Base-by-base conservation (phyloP, 2,113 vertebrate genomes). In the Hippocampus guttulatus region DNA sequence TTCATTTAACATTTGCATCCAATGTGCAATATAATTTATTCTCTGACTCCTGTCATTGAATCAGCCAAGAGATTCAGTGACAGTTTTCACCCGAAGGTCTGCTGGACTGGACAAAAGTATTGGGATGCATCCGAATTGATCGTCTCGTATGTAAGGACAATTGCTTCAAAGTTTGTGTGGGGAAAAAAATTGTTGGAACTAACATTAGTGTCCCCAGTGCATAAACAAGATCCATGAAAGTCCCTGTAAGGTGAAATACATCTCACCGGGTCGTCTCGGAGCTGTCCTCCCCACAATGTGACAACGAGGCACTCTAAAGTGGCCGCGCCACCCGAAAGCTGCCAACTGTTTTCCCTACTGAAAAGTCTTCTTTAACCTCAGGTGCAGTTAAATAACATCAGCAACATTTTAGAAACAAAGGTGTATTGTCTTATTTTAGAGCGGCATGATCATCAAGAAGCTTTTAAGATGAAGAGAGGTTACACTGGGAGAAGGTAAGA, bases 401-500 rank as follows among this genome's bases (percentile, higher is more conserved):
- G 30, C 30, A 30, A 30, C 3, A 30, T 30, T 30, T 30, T 30
- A 2, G 30, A 30, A 30, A 27, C 27, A 27, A 27, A 27, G 30
- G 2, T 9, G 1, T 41, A 47, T 15, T 47, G 11, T 49, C 4
- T 16, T 52, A 21, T 52, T 21, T 51, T 51, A 21, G 15, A 54
- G 18, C 5, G 21, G 9, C n/a, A 5, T 52, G 20, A n/a, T 12
- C 20, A 2, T n/a, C 2, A 54, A 60, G 4, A 60, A 60, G 66
- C 64, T 18, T 57, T 74, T 21, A 91, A 88, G 84, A 90, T 90
- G 85, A 93, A 88, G 68, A 77, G 85, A 64, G 84, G 82, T 0
- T 89, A 82, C 0, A 73, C 88, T 9, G 21, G 52, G n/a, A 87
- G 86, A 68, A 87, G 87, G 92, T 92, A 71, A 83, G 75, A 75